Evolutionary conservation across 2,888 invertebrate species (phyloP).

Genomic region (Prostheceraeus crozeri): DNA sequence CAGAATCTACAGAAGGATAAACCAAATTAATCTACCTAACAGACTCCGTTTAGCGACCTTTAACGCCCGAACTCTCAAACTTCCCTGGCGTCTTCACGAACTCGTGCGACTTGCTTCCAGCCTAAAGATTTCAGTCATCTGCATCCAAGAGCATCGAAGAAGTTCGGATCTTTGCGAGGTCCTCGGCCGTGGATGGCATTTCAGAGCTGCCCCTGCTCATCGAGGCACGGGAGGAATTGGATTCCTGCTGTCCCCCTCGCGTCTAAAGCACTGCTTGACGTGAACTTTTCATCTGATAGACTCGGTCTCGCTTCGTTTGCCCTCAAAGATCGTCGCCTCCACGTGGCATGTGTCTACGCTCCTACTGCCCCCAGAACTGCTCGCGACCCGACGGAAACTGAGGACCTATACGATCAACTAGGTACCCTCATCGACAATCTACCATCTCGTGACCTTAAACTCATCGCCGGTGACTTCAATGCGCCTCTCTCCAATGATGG

Average conservation of each 20-base stretch:
- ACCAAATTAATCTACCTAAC: no score
- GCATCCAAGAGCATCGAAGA: slow-evolving; percentile 32
- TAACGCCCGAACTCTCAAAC: slow-evolving; percentile 22
- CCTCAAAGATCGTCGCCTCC: slow-evolving; percentile 26
- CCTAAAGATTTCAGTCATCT: slow-evolving; percentile 24
- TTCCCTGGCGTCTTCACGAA: slow-evolving; percentile 17
- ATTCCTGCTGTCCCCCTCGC: slow-evolving; percentile 25
- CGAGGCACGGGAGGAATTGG: slow-evolving; percentile 23
- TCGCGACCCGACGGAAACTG: slow-evolving; percentile 22
- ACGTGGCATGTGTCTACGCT: slow-evolving; percentile 26
- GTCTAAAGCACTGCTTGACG: slow-evolving; percentile 28
- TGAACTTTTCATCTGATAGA: slow-evolving; percentile 28
- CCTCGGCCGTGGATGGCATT: slow-evolving; percentile 25
- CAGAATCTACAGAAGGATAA: no score
- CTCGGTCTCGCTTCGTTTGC: slow-evolving; percentile 29
- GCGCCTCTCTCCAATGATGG: slow-evolving; percentile 18
- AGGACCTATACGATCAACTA: slow-evolving; percentile 26
- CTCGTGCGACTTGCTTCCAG: background rate
- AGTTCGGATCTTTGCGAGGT: slow-evolving; percentile 3
- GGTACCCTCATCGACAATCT: background rate
- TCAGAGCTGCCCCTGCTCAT: slow-evolving; percentile 34
- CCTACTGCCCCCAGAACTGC: slow-evolving; percentile 27
- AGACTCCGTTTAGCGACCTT: no score
- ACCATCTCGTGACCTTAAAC: slow-evolving; percentile 26
- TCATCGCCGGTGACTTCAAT: slow-evolving; percentile 29